These are phyloP conservation scores for Dolichoris vasculosae DNA, from an alignment of 1,140 invertebrate genomes.

Conservation along the genomic window DNA sequence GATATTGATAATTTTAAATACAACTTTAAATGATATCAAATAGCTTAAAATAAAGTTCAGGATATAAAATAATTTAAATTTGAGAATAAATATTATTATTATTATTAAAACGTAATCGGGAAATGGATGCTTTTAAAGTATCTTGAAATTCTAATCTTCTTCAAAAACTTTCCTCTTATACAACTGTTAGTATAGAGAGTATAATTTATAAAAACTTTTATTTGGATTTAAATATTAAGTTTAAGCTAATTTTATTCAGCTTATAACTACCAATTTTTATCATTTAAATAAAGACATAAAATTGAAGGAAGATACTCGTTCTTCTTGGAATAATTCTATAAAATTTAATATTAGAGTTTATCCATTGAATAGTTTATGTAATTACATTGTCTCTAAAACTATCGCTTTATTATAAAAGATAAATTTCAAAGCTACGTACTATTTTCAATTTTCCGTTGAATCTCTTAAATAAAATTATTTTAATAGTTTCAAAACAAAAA, in stretches of 20 bases:
- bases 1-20: background rate
- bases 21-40: background rate
- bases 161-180: background rate
- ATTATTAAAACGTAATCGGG: background rate
- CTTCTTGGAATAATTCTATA: no score
- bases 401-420: background rate
- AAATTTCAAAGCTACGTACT: background rate
- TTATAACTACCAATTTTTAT: background rate
- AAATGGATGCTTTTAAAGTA: background rate
- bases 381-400: background rate
- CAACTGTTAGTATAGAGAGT: background rate
- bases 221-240: background rate
- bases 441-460: background rate
- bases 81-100: constrained; percentile 12
- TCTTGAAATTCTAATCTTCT: background rate
- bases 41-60: no score
- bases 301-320: no score
- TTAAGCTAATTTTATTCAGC: background rate
- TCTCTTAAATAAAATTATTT: background rate
- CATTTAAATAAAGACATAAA: no score
- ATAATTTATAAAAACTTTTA: background rate
- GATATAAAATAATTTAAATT: background rate
- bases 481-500: background rate
- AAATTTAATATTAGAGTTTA: no score
- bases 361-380: no score